phyloP scores from a whole-genome alignment of 2,797 vertebrate species.

The Falco peregrinus region DNA sequence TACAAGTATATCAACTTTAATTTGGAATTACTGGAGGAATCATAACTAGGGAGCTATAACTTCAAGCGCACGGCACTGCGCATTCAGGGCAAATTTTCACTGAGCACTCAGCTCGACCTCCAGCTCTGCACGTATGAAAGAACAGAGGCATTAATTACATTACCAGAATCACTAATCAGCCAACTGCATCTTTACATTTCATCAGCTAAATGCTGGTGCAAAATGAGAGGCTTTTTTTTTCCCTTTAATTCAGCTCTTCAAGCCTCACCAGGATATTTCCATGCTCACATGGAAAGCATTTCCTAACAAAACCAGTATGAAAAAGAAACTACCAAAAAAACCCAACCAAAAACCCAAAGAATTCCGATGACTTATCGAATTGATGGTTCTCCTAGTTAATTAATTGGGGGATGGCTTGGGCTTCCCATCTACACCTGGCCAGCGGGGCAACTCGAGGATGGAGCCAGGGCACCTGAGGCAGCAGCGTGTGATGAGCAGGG shows the following conservation, averaged over 20 bases:
- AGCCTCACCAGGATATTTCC: not conserved
- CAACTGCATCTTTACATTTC: conserved; percentile 40
- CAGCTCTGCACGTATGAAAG: conserved; percentile 42
- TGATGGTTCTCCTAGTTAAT: not conserved
- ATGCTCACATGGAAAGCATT: not conserved
- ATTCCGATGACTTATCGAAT: not conserved
- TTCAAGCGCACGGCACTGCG: not conserved
- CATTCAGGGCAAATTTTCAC: conserved; percentile 38
- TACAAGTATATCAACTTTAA: conserved; percentile 46
- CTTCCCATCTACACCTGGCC: not conserved
- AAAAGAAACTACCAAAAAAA: not conserved
- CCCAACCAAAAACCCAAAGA: not conserved
- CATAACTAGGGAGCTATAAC: conserved; percentile 39
- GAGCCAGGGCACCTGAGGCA: accelerated
- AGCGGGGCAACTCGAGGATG: not conserved
- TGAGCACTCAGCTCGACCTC: conserved; percentile 7
- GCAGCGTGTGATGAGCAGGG: not conserved
- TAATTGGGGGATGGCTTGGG: not conserved
- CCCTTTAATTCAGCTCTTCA: conserved; percentile 2
- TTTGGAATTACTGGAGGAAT: conserved; percentile 52
- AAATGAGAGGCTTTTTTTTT: not conserved
- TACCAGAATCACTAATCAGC: conserved; percentile 60
- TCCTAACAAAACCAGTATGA: not conserved
- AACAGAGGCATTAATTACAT: conserved; percentile 58
- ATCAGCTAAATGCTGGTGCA: conserved; percentile 44